These are phyloP conservation scores for Hystrix cristata DNA, from an alignment of 2,113 vertebrate species.

Conservation along the genomic window DNA sequence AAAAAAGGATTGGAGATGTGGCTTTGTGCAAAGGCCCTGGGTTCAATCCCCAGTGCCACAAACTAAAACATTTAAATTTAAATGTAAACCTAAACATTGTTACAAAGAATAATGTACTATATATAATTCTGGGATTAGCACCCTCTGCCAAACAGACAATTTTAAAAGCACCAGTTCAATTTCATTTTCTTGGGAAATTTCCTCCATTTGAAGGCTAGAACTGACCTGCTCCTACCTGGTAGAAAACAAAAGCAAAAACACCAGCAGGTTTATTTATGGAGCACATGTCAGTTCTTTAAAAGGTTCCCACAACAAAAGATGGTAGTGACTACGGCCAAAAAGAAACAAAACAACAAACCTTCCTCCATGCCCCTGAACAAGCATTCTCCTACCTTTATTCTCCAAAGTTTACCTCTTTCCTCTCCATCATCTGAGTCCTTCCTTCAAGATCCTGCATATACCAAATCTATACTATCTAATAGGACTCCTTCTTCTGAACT, in stretches of 20 bases:
- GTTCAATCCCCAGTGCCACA: not conserved
- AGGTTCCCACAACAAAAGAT: constrained; percentile 31
- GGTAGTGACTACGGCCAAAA: constrained; percentile 21
- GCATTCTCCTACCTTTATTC: not conserved
- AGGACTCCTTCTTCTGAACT: not conserved
- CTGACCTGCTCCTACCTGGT: constrained; percentile 12
- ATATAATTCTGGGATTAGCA: constrained; percentile 58
- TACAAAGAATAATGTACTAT: constrained; percentile 36
- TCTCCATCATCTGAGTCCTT: constrained; percentile 34
- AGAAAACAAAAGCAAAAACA: not conserved
- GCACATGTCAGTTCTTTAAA: not conserved
- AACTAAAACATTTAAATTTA: not conserved
- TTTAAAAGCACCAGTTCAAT: constrained; percentile 45
- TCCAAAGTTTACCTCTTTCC: not conserved
- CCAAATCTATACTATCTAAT: not conserved
- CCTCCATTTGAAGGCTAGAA: constrained; percentile 42
- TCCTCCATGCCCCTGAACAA: not conserved
- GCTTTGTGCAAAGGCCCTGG: not conserved
- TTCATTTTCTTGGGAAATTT: constrained; percentile 60
- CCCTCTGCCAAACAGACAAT: not conserved
- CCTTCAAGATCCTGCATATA: constrained; percentile 33
- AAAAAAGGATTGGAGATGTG: not conserved
- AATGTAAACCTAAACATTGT: constrained; percentile 20
- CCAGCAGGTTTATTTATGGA: constrained; percentile 56
- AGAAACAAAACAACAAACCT: constrained; percentile 46